A percentile compares a stretch with the other conserved stretches of the same genome.
Conservation (phyloP, 2,888 invertebrate species). For the Lobophora halterata region DNA sequence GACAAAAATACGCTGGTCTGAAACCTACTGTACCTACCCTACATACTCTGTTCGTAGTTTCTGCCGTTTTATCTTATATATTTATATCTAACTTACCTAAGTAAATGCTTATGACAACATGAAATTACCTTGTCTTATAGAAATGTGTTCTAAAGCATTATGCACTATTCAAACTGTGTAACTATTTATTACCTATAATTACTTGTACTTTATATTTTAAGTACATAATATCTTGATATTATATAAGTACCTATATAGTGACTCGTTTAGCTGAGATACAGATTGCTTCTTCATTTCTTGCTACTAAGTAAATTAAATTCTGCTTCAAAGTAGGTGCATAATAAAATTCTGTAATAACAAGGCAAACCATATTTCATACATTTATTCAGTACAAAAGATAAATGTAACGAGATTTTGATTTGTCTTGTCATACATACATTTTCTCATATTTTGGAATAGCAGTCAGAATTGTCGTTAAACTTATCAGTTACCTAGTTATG, state of each 20-base stretch:
- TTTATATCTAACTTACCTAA: too few relatives aligned
- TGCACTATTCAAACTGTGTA: conserved; percentile 1
- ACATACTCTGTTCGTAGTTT: too few relatives aligned
- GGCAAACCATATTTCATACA: conserved; percentile 6
- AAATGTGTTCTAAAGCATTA: too few relatives aligned
- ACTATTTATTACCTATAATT: too few relatives aligned
- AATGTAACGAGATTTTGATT: conserved; percentile 7
- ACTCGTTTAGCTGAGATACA: conserved; percentile 9
- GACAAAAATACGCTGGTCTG: too few relatives aligned
- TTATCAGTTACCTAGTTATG: background rate
- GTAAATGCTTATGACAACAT: too few relatives aligned
- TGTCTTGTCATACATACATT: conserved; percentile 2
- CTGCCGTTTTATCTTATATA: too few relatives aligned
- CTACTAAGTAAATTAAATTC: conserved; percentile 3
- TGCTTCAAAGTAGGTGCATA: conserved; percentile 13
- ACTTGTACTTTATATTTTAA: conserved; percentile 9
- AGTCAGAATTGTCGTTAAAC: background rate
- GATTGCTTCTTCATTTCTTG: conserved; percentile 9
- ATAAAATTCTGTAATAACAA: conserved; percentile 8
- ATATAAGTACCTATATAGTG: background rate
- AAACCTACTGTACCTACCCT: too few relatives aligned
- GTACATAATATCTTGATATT: background rate
- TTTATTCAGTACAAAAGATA: conserved; percentile 1
- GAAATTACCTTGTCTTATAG: too few relatives aligned
- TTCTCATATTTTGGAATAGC: background rate